A percentile compares a stretch with the other conserved stretches of the same genome.
These are phyloP conservation scores for Popillia japonica DNA, from an alignment of 1,140 invertebrate genomes.

Conservation along the genomic window DNA sequence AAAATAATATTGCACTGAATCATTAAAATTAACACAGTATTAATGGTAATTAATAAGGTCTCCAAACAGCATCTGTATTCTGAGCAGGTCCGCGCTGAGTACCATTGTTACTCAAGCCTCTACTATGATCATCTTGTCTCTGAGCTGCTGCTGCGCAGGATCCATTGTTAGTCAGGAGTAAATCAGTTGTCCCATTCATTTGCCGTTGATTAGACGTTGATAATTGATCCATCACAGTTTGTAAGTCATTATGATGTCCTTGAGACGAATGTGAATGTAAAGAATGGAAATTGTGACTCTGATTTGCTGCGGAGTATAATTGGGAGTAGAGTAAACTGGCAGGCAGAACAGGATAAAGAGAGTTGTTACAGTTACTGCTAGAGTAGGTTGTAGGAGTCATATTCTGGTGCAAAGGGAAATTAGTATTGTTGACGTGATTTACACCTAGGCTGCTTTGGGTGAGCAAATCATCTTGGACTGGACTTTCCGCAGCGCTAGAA, in stretches of 20 bases:
- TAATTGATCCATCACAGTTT: slow-evolving; percentile 76
- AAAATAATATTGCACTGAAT: not conserved
- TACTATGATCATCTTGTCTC: slow-evolving; percentile 64
- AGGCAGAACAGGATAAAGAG: slow-evolving; percentile 76
- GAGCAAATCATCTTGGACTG: slow-evolving; percentile 78
- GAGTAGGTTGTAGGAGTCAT: slow-evolving; percentile 61
- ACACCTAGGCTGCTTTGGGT: slow-evolving; percentile 63
- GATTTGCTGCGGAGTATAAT: slow-evolving; percentile 79
- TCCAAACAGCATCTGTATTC: slow-evolving; percentile 72
- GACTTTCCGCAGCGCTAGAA: slow-evolving; percentile 83
- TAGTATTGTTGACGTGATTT: slow-evolving; percentile 71
- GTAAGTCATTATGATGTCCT: slow-evolving; percentile 72
- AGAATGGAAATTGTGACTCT: slow-evolving; percentile 77
- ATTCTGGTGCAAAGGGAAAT: slow-evolving; percentile 68
- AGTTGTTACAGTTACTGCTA: slow-evolving; percentile 70
- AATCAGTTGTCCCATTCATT: slow-evolving; percentile 62
- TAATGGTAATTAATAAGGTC: slow-evolving; percentile 62
- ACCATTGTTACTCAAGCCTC: slow-evolving; percentile 66
- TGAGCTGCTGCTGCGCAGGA: slow-evolving; percentile 69
- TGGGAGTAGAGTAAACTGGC: slow-evolving; percentile 84
- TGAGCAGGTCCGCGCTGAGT: slow-evolving; percentile 70
- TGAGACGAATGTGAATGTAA: slow-evolving; percentile 70
- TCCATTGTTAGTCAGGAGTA: slow-evolving; percentile 65
- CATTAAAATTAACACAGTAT: slow-evolving; percentile 17
- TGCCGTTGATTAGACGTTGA: slow-evolving; percentile 69